A percentile compares a stretch with the other conserved stretches of the same genome.
These are phyloP conservation scores for Pterocles orientalis DNA, from an alignment of 2,113 vertebrate species.

Conservation along the genomic window DNA sequence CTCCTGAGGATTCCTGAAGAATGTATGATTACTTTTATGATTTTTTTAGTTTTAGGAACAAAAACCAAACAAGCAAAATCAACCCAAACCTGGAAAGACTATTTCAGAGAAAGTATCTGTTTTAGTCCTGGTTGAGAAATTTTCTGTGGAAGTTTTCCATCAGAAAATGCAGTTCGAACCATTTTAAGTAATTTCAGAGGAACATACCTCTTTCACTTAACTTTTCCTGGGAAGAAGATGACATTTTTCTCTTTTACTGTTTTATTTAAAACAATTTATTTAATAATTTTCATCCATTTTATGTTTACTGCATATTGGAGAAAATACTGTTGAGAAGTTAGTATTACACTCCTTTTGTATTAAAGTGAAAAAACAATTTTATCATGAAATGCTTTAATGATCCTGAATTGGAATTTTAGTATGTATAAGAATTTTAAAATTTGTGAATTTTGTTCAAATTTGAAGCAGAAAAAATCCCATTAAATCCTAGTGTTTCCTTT, in stretches of 20 bases:
- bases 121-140: background rate
- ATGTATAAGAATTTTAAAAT: background rate
- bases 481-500: background rate
- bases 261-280: background rate
- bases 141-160: background rate
- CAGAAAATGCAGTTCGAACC: background rate
- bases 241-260: background rate
- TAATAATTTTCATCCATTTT: background rate
- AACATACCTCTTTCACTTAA: background rate
- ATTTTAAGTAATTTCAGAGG: background rate
- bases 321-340: background rate
- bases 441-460: background rate
- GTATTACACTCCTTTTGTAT: background rate
- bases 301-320: background rate
- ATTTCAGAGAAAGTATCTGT: background rate
- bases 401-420: background rate
- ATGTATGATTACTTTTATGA: constrained; percentile 68
- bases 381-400: background rate
- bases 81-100: background rate
- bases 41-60: constrained; percentile 59
- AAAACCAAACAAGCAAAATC: background rate
- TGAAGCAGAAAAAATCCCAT: rapidly evolving
- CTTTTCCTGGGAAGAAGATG: background rate
- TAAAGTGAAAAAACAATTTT: background rate
- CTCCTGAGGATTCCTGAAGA: constrained; percentile 69